phyloP scores from a whole-genome alignment of 2,888 invertebrate species.

The Unio delphinus region DNA sequence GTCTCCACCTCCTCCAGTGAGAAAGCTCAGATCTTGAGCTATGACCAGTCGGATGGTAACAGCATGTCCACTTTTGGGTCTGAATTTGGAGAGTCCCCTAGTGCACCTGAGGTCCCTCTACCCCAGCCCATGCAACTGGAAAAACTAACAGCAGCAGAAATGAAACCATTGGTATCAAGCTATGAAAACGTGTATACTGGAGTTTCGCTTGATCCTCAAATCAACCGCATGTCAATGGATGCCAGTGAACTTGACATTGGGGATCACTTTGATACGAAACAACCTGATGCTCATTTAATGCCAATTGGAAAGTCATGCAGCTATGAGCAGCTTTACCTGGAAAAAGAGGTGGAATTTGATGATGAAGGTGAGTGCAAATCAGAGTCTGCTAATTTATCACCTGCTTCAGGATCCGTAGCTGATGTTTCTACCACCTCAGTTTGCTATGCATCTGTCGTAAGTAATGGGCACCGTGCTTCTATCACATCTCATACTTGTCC shows the following conservation, averaged over 20 bases:
- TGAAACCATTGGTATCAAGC: slow-evolving; percentile 45
- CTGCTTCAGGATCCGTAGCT: slow-evolving; percentile 29
- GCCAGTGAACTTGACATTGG: slow-evolving; percentile 62
- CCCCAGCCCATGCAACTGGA: slow-evolving; percentile 38
- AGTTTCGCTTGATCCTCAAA: slow-evolving; percentile 46
- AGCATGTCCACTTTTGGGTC: slow-evolving; percentile 53
- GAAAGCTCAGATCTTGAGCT: slow-evolving; percentile 53
- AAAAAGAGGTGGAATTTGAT: slow-evolving; percentile 21
- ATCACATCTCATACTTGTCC: slow-evolving; percentile 38
- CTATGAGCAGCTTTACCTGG: slow-evolving; percentile 62
- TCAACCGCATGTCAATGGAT: slow-evolving; percentile 46
- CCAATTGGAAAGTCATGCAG: slow-evolving; percentile 53
- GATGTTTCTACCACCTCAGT: slow-evolving; percentile 15
- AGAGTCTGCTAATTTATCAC: slow-evolving; percentile 30
- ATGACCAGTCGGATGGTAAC: slow-evolving; percentile 65
- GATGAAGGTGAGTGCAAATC: slow-evolving; percentile 43
- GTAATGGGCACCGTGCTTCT: slow-evolving; percentile 17
- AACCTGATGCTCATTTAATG: slow-evolving; percentile 51
- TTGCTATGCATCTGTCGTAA: slow-evolving; percentile 6
- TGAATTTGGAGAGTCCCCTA: slow-evolving; percentile 36
- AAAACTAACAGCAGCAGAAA: slow-evolving; percentile 25
- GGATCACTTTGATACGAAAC: slow-evolving; percentile 61
- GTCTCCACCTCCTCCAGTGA: slow-evolving; percentile 50
- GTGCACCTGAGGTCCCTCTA: slow-evolving; percentile 16
- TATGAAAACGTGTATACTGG: slow-evolving; percentile 60